Conservation (phyloP, 2,888 invertebrate species). For the Drosophila monieri region DNA sequence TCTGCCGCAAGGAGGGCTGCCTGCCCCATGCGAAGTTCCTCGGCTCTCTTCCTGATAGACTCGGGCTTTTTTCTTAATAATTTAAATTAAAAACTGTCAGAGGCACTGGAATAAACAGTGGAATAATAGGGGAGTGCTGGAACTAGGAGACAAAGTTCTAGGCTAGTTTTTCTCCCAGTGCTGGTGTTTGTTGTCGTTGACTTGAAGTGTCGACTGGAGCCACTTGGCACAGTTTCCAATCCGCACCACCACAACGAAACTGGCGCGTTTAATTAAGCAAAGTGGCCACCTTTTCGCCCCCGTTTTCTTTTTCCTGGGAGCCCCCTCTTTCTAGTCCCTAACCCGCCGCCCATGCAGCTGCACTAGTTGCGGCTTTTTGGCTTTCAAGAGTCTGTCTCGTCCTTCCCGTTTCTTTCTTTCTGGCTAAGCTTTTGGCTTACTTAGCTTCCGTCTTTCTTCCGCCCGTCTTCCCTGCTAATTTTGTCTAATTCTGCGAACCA, state of each 20-base stretch:
- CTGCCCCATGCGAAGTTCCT: background rate
- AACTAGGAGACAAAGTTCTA: background rate
- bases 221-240: slow-evolving; percentile 76
- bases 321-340: slow-evolving; percentile 11
- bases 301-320: slow-evolving; percentile 16
- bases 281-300: slow-evolving; percentile 63
- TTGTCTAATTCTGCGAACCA: slow-evolving; percentile 63
- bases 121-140: background rate
- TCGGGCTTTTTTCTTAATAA: slow-evolving; percentile 63
- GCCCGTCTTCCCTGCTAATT: slow-evolving; percentile 60
- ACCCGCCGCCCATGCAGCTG: slow-evolving; percentile 3
- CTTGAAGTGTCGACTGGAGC: slow-evolving; percentile 44
- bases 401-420: slow-evolving; percentile 3
- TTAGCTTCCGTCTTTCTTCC: slow-evolving; percentile 12
- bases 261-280: slow-evolving; percentile 78
- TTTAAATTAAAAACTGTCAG: slow-evolving; percentile 70
- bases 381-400: slow-evolving; percentile 48
- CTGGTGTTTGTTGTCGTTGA: slow-evolving; percentile 7
- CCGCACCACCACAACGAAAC: slow-evolving; percentile 49
- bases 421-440: slow-evolving; percentile 22
- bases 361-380: slow-evolving; percentile 43
- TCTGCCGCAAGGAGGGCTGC: background rate
- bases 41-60: slow-evolving; percentile 21
- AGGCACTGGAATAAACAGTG: background rate
- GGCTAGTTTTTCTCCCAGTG: slow-evolving; percentile 26